A percentile compares a stretch with the other conserved stretches of the same genome.
Conservation (phyloP, 2,113 vertebrate species). For the Clarias gariepinus region DNA sequence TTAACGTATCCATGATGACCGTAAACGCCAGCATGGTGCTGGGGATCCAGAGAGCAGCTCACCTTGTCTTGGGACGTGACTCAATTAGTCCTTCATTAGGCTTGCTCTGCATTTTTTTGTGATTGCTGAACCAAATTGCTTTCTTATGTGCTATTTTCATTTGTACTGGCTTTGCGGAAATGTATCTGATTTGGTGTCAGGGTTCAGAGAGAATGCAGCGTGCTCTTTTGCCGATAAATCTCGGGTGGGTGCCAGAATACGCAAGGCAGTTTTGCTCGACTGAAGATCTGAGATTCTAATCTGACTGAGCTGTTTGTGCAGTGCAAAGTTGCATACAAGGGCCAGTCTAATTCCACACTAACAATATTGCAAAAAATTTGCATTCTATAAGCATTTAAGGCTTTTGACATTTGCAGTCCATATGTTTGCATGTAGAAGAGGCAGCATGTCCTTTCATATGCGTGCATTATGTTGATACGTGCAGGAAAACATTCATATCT, state of each 20-base stretch:
- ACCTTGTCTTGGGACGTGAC: slow-evolving; percentile 60
- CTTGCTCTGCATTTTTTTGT: slow-evolving; percentile 54
- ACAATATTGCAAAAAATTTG: neutral
- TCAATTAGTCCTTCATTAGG: slow-evolving; percentile 63
- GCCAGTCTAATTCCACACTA: slow-evolving; percentile 14
- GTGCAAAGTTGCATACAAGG: slow-evolving; percentile 26
- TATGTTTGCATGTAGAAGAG: neutral
- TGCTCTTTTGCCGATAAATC: slow-evolving; percentile 43
- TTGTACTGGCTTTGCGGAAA: slow-evolving; percentile 52
- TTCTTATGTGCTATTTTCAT: slow-evolving; percentile 70
- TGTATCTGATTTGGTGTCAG: slow-evolving; percentile 60
- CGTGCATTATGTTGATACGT: neutral
- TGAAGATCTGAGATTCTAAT: slow-evolving; percentile 39
- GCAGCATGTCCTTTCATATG: neutral
- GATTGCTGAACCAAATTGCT: slow-evolving; percentile 71
- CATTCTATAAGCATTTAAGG: neutral
- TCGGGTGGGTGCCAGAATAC: slow-evolving; percentile 38
- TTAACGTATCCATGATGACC: slow-evolving; percentile 69
- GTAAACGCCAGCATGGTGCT: slow-evolving; percentile 15
- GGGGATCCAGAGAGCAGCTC: slow-evolving; percentile 41
- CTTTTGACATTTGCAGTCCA: neutral
- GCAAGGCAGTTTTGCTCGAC: slow-evolving; percentile 27
- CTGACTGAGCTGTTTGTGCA: slow-evolving; percentile 31
- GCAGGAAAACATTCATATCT: neutral
- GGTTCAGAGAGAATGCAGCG: slow-evolving; percentile 45